Conservation (phyloP, 2,888 invertebrate species). For the Limnephilus auricula region DNA sequence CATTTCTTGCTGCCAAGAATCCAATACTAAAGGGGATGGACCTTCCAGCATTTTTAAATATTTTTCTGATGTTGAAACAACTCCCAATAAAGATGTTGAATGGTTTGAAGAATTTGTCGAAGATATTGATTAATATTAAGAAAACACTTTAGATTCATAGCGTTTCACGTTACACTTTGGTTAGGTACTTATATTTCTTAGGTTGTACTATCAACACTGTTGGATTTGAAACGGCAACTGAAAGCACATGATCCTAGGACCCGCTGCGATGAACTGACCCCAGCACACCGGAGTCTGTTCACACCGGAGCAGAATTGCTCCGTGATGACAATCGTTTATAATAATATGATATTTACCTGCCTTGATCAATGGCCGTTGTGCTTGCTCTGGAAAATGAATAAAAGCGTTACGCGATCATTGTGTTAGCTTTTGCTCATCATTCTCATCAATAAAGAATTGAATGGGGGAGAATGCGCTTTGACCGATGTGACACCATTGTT, state of each 20-base stretch:
- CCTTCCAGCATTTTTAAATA: slow-evolving; percentile 17
- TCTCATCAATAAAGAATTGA: slow-evolving; percentile 61
- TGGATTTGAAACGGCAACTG: background rate
- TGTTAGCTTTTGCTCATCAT: slow-evolving; percentile 55
- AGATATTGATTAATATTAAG: background rate
- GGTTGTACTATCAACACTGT: background rate
- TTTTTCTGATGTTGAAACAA: background rate
- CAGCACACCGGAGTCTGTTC: slow-evolving; percentile 34
- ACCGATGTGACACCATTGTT: slow-evolving; percentile 55
- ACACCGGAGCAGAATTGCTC: slow-evolving; percentile 43
- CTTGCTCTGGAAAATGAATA: slow-evolving; percentile 62
- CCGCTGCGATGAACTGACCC: slow-evolving; percentile 24
- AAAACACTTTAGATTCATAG: background rate
- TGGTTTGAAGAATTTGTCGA: background rate
- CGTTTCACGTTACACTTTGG: background rate
- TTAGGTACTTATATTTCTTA: background rate
- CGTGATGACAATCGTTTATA: slow-evolving; percentile 58
- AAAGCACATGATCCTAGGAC: slow-evolving; percentile 26
- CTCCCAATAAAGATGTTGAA: background rate
- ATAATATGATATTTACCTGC: slow-evolving; percentile 62
- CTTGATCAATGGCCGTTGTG: slow-evolving; percentile 61
- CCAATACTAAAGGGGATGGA: slow-evolving; percentile 11
- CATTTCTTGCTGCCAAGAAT: slow-evolving; percentile 34
- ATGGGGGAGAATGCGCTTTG: slow-evolving; percentile 59
- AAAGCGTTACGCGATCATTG: slow-evolving; percentile 64